Percentiles rank a stretch among this genome's conserved stretches.
Conservation (phyloP, 2,113 vertebrate genomes). For the Mustelus asterias region DNA sequence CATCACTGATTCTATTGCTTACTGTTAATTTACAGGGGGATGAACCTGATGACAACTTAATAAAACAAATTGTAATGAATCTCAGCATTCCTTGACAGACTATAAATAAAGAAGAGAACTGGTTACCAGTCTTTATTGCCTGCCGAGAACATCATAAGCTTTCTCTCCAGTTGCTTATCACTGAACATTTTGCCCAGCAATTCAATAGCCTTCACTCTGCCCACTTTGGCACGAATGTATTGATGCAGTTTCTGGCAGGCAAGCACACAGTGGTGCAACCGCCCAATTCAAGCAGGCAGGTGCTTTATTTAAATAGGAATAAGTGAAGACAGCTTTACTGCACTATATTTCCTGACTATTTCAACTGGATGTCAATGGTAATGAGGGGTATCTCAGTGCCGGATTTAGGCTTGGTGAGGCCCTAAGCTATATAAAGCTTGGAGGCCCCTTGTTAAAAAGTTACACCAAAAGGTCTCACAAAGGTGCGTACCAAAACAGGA, state of each 20-base stretch:
- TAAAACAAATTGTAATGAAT: constrained; percentile 28
- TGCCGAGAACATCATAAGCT: background rate
- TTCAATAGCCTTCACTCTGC: background rate
- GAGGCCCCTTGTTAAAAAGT: too few species aligned
- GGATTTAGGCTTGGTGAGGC: too few species aligned
- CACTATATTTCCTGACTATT: background rate
- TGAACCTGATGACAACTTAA: background rate
- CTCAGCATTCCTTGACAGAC: background rate
- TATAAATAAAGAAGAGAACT: background rate
- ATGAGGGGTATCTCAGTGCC: too few species aligned
- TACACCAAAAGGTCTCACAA: too few species aligned
- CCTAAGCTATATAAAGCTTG: too few species aligned
- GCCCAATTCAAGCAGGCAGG: background rate
- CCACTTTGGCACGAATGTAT: background rate
- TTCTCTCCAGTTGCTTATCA: background rate
- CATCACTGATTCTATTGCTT: constrained; percentile 1
- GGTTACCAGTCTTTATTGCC: background rate
- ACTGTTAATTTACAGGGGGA: background rate
- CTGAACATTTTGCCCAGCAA: background rate
- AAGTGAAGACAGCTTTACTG: background rate
- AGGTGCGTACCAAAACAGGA: too few species aligned
- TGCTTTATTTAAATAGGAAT: background rate
- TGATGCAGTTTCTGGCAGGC: background rate
- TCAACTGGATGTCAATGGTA: background rate
- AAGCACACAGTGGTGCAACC: background rate